Evolutionary conservation across 2,797 vertebrate species (phyloP).

Genomic region (Malurus splendens): DNA sequence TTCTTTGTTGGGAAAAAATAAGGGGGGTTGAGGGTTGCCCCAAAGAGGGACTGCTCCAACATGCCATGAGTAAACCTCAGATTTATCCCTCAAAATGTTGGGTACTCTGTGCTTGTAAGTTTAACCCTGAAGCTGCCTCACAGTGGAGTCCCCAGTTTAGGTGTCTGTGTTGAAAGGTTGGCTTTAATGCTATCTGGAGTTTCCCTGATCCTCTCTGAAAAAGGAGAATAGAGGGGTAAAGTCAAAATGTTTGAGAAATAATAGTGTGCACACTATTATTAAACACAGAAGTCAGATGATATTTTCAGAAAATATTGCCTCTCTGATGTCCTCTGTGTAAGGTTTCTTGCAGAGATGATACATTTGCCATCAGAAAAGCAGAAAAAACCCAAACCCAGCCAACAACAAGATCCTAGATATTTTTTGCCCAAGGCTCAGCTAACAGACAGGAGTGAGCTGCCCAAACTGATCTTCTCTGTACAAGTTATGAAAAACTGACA

Average conservation of each 20-base stretch:
- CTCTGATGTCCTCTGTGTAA: not conserved
- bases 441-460: not conserved
- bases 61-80: not conserved
- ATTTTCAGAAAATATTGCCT: not conserved
- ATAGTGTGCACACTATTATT: not conserved
- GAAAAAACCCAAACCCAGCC: not conserved
- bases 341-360: not conserved
- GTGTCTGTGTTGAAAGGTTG: not conserved
- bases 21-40: not conserved
- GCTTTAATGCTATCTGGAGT: not conserved
- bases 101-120: not conserved
- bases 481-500: not conserved
- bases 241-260: not conserved
- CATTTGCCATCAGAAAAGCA: not conserved
- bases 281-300: not conserved
- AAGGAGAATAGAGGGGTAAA: not conserved
- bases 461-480: not conserved
- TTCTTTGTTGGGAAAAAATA: not conserved
- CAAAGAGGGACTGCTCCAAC: not conserved
- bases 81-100: not conserved
- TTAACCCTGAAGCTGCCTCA: not conserved
- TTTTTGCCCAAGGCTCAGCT: not conserved
- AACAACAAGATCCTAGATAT: not conserved
- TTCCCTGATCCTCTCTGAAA: not conserved
- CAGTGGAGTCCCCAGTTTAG: not conserved